phyloP scores from a whole-genome alignment of 2,113 vertebrate genomes.

The Procavia capensis region DNA sequence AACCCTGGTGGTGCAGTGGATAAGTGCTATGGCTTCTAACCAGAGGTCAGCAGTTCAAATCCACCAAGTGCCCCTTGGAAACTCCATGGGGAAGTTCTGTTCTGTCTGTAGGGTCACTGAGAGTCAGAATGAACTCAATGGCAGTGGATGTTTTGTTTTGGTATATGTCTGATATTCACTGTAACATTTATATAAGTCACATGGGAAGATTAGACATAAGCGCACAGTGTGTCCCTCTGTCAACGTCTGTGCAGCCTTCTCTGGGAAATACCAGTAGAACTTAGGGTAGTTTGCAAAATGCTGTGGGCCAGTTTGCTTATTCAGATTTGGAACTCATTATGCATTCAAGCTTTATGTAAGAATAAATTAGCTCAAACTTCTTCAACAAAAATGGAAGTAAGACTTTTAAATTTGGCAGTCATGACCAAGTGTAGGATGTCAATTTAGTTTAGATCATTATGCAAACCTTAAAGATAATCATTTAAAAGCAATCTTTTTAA shows the following conservation, averaged over 20 bases:
- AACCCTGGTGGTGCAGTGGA: too few relatives aligned
- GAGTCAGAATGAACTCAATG: too few relatives aligned
- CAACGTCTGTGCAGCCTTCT: slow-evolving; percentile 73
- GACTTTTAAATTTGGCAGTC: slow-evolving; percentile 73
- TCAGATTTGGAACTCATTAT: slow-evolving; percentile 70
- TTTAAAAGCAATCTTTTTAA: slow-evolving; percentile 72
- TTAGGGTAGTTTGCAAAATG: slow-evolving; percentile 75
- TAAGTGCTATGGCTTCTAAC: too few relatives aligned
- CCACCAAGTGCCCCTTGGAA: too few relatives aligned
- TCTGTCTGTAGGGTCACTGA: too few relatives aligned
- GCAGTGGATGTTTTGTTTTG: too few relatives aligned
- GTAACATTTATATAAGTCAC: slow-evolving; percentile 71
- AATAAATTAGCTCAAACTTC: slow-evolving; percentile 66
- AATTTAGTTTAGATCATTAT: slow-evolving; percentile 76
- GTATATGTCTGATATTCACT: slow-evolving; percentile 53
- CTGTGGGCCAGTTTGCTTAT: slow-evolving; percentile 65
- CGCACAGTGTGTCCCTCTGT: slow-evolving; percentile 63
- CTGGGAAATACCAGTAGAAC: slow-evolving; percentile 68
- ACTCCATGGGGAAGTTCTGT: too few relatives aligned
- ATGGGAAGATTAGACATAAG: slow-evolving; percentile 69
- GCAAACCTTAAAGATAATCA: slow-evolving; percentile 71
- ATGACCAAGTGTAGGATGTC: slow-evolving; percentile 68
- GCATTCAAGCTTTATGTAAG: slow-evolving; percentile 59
- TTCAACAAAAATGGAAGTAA: slow-evolving; percentile 67
- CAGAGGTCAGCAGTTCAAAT: too few relatives aligned